Evolutionary conservation across 2,113 vertebrate species (phyloP).

Genomic region (Casuarius casuarius): DNA sequence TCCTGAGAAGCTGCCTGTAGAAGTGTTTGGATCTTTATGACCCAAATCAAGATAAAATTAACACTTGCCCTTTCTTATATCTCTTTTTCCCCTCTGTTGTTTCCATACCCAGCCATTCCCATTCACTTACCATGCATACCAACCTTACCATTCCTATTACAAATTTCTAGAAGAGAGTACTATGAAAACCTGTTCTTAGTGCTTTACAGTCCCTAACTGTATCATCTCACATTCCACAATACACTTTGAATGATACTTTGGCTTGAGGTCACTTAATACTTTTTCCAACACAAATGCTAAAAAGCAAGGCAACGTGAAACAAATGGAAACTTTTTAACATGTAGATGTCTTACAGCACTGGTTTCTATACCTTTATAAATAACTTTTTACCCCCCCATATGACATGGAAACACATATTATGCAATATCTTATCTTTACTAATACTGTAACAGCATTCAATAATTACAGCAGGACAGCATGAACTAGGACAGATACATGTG

Average conservation of each 20-base stretch:
- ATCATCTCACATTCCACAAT: neutral
- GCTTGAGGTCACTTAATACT: neutral
- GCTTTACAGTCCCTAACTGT: neutral
- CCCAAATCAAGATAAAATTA: neutral
- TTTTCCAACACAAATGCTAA: neutral
- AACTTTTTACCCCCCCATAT: neutral
- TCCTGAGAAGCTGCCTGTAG: neutral
- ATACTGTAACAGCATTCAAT: neutral
- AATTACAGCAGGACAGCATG: neutral
- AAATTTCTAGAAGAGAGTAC: neutral
- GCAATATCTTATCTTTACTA: neutral
- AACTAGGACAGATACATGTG: neutral
- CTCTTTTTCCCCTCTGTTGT: neutral
- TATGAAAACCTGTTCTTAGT: fast-evolving
- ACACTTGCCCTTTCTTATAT: neutral
- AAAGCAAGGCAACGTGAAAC: neutral
- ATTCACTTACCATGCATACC: neutral
- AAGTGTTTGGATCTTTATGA: neutral
- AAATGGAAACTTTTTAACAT: neutral
- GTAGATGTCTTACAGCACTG: neutral
- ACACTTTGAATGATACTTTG: neutral
- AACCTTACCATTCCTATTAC: neutral
- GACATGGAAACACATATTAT: neutral
- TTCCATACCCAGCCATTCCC: neutral
- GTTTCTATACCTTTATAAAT: neutral